phyloP scores from a whole-genome alignment of 2,113 vertebrate species.

The Aegithalos caudatus region DNA sequence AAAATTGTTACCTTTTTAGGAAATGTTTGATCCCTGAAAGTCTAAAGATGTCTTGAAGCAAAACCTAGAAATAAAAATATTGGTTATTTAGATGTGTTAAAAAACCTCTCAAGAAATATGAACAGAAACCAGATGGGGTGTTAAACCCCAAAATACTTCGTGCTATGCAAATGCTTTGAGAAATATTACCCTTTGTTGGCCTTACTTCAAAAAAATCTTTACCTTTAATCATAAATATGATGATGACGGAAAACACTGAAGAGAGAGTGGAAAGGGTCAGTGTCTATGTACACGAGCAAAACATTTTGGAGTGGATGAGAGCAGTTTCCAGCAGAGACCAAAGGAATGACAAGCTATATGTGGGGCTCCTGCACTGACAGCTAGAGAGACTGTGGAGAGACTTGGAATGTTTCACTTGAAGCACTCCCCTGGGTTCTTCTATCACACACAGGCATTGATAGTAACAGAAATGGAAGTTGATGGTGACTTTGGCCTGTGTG shows the following conservation, averaged over 20 bases:
- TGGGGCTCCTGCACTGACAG: background rate
- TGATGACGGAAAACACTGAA: background rate
- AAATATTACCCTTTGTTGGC: background rate
- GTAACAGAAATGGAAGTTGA: background rate
- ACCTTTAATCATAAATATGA: background rate
- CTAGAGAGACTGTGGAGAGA: background rate
- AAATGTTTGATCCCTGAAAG: background rate
- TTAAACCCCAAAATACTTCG: background rate
- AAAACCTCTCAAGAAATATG: accelerated
- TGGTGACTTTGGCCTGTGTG: background rate
- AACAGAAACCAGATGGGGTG: accelerated
- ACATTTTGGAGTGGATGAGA: background rate
- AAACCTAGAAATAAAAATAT: background rate
- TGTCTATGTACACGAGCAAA: background rate
- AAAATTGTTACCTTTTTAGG: background rate
- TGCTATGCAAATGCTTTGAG: background rate
- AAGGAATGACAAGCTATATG: background rate
- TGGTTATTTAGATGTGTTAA: background rate
- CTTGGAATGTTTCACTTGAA: background rate
- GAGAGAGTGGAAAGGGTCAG: background rate
- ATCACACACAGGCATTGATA: background rate
- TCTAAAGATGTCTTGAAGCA: background rate
- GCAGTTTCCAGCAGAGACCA: background rate
- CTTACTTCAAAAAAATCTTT: background rate
- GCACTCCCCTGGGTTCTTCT: background rate